Conservation (phyloP, 2,888 invertebrate genomes). For the Thereva nobilitata region DNA sequence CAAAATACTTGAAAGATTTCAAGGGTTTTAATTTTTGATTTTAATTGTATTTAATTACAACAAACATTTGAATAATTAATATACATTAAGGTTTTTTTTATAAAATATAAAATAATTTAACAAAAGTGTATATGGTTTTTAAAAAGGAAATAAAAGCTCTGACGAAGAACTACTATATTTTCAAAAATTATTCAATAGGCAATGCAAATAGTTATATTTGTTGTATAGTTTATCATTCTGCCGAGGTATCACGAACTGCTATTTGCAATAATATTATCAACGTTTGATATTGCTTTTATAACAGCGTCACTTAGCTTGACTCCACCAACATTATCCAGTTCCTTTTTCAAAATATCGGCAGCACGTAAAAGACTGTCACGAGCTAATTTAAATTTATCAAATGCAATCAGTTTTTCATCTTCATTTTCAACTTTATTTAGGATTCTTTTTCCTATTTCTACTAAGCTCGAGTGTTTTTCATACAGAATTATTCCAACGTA, state of each 20-base stretch:
- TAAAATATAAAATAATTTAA: too few species aligned
- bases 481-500: constrained; percentile 78
- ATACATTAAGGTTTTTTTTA: too few species aligned
- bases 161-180: too few species aligned
- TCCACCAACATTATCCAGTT: constrained; percentile 53
- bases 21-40: too few species aligned
- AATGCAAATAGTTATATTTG: background rate
- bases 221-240: background rate
- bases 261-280: constrained; percentile 23
- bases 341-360: constrained; percentile 50
- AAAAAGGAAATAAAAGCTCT: too few species aligned
- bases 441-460: constrained; percentile 59
- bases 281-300: constrained; percentile 22
- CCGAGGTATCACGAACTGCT: constrained; percentile 9
- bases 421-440: constrained; percentile 34
- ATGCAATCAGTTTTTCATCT: constrained; percentile 35
- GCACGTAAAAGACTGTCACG: constrained; percentile 49
- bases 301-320: constrained; percentile 49
- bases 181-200: too few species aligned
- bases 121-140: too few species aligned
- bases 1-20: too few species aligned
- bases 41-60: too few species aligned
- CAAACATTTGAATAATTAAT: too few species aligned
- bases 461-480: constrained; percentile 67
- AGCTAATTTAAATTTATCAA: constrained; percentile 44